Evolutionary conservation across 2,888 invertebrate species (phyloP).

Genomic region (Diarsia rubi): DNA sequence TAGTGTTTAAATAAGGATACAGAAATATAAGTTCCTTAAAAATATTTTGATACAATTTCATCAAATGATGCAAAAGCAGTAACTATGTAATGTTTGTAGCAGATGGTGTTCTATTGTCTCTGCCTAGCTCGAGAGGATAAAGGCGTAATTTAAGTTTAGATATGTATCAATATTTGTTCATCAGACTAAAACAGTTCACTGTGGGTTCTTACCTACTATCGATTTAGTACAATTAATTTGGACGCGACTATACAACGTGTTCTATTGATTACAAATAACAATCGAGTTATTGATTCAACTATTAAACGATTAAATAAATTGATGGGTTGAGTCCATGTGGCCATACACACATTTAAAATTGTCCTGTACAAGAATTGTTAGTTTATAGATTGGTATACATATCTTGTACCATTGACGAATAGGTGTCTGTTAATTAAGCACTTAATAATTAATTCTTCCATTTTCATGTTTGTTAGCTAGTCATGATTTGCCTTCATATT

Average conservation of each 20-base stretch:
- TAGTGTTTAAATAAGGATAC: not conserved
- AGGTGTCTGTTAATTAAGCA: not conserved
- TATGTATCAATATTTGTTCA: not conserved
- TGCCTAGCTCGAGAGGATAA: not conserved
- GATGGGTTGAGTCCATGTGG: not conserved
- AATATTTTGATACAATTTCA: not conserved
- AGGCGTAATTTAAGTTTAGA: not conserved
- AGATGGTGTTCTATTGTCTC: not conserved
- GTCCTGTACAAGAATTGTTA: not conserved
- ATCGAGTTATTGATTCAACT: constrained; percentile 13
- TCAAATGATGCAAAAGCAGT: not conserved
- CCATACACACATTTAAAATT: not conserved
- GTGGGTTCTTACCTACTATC: not conserved
- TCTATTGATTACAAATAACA: constrained; percentile 17
- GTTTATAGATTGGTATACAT: not conserved
- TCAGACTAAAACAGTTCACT: not conserved
- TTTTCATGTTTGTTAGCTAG: not conserved
- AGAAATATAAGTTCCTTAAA: not conserved
- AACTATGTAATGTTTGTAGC: not conserved
- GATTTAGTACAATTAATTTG: constrained; percentile 8
- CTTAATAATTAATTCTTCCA: not conserved
- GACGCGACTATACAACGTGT: not conserved
- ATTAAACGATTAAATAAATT: constrained; percentile 23
- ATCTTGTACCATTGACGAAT: not conserved
- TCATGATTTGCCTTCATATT: not conserved